Base-by-base conservation (phyloP, 1,140 invertebrate genomes). In the Drosophila erecta region DNA sequence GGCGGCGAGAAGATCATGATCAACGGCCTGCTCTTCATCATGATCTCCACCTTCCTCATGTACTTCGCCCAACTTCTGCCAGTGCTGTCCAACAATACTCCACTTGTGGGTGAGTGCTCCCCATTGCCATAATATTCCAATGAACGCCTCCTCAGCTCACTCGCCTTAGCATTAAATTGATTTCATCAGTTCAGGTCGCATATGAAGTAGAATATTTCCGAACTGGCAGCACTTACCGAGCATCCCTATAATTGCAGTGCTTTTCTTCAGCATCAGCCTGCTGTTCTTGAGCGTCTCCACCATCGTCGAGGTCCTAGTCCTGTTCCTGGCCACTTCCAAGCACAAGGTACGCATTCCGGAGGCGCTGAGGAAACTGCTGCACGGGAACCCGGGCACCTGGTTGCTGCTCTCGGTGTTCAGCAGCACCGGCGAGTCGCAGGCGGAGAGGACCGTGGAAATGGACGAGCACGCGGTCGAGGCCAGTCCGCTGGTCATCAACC, bases 51-150 rank as follows among this genome's bases (percentile, higher is more conserved):
- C 15, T 95, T 94, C 80, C 91, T 96, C 47, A 92, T 95, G 75
- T 95, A 95, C 90, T 95, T 96, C 74, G 93, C 94, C 12, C 93
- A 94, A 8, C 93, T 94, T 85, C 76, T 96, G 40, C 95, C 95
- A 3, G 90, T 94, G 1, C 93, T 94, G 74, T 93, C 94, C n/a
- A 91, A 93, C 4, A 94, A 94, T 69, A 93, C 95, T 46, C 95
- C 95, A 15, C 91, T 95, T 27, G 93, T 96, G 51, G 94, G 95
- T 96, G 92, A 90, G 89, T 40, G 15, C 11, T n/a, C 8, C 17
- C 44, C 30, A 30, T 30, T 3, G 2, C 30, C 30, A 30, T 35
- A 35, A 11, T 35, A 35, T 35, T 35, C 24, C 24, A 5, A 17
- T 17, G 17, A 17, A 17, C 17, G 17, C 17, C 17, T 17, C 17